Base-by-base conservation (phyloP, 2,113 vertebrate genomes). In the Scomber japonicus region DNA sequence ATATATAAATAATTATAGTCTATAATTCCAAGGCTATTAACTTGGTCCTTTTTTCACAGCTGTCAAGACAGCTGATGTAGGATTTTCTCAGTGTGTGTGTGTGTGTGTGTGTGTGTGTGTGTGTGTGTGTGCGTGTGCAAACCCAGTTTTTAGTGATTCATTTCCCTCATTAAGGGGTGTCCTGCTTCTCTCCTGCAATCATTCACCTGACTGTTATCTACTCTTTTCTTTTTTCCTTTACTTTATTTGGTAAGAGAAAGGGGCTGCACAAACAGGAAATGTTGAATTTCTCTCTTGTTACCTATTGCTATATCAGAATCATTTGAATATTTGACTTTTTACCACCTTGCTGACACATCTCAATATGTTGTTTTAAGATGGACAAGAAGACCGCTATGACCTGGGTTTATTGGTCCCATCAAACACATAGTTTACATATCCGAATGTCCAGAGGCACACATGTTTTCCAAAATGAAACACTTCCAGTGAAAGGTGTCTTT, bases 121-220 rank as follows among this genome's bases (percentile, higher is more conserved):
- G 56, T 17, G 63, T 54, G 54, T 71, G 64, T 72, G 68, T 74
- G 56, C 48, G 49, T 61, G 27, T 27, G 24, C 24, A 45, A 72
- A 80, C 59, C 31, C 24, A 49, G 50, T 61, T 81, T 81, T 66
- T 61, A 51, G 71, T 67, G 77, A 89, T 84, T 86, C 21, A 82
- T 87, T 80, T 77, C 67, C 63, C 59, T 84, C 78, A 61, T 84
- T 84, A 76, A 71, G 17, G 31, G 16, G 53, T 76, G 84, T 84
- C 81, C 75, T 69, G 75, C 69, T 86, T 86, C 40, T 59, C 35
- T 62, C 51, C 27, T 17, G 12, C 53, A 76, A 72, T 77, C 61
- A 55, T 53, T 83, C 56, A 71, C 69, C 73, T 60, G 63, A 54
- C 24, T 50, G 11, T 31, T 57, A 71, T 80, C 73, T 51, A n/a